Evolutionary conservation across 2,113 vertebrate species (phyloP).

Genomic region (Prolemur simus): DNA sequence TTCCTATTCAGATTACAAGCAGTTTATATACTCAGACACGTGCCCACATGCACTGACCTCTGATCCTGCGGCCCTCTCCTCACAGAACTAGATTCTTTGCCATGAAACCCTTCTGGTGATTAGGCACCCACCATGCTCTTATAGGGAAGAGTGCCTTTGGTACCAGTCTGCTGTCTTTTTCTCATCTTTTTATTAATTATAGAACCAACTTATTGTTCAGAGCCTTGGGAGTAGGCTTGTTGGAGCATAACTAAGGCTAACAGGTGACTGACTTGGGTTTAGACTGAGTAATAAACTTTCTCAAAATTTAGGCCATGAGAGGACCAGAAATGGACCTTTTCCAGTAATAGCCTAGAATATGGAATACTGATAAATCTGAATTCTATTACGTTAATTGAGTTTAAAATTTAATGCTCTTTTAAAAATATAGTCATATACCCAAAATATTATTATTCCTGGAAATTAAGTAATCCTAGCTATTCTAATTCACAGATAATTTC

Average conservation of each 20-base stretch:
- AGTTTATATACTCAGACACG: background rate
- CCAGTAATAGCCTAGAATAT: background rate
- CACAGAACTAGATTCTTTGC: background rate
- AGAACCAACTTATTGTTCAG: background rate
- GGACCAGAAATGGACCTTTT: background rate
- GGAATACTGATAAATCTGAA: slow-evolving; percentile 4
- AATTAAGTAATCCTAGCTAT: slow-evolving; percentile 73
- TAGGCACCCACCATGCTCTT: background rate
- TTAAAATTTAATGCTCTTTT: slow-evolving; percentile 77
- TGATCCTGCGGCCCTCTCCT: background rate
- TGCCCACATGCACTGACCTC: accelerated
- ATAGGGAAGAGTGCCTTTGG: background rate
- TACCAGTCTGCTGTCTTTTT: background rate
- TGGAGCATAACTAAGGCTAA: background rate
- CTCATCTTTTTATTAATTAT: background rate
- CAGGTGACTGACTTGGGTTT: background rate
- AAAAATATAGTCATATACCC: slow-evolving; percentile 73
- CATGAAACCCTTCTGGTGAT: background rate
- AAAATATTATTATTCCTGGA: slow-evolving; percentile 73
- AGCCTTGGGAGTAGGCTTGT: background rate
- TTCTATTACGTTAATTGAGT: slow-evolving; percentile 67
- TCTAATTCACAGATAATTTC: slow-evolving; percentile 75
- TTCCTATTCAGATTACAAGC: background rate
- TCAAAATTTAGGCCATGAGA: background rate
- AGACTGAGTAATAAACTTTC: background rate